Base-by-base conservation (phyloP, 30 jellyfish, hydroid and myxozoan species). In the Aurelia sp. region DNA sequence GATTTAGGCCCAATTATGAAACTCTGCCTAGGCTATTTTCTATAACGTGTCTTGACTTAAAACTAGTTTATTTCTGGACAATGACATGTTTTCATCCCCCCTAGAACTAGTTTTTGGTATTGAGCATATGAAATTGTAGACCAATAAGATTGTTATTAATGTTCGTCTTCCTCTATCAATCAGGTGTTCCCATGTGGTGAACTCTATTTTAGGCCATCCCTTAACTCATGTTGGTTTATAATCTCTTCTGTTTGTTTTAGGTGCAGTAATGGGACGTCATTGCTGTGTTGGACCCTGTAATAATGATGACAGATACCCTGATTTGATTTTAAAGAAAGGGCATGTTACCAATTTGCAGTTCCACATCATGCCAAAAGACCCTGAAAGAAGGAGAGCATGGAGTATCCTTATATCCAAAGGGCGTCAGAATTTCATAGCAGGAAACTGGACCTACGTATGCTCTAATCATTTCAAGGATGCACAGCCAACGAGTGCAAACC, bases 381-480 rank as follows among this genome's bases (percentile, higher is more conserved):
- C 62, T 16, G 63, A 16, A 22, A 53, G n/a, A 53, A 20, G 76
- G 41, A 53, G 53, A 31, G 85, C 41, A 27, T 81, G 91, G 91
- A 66, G 27, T 15, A 81, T 48, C 23, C 23, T 27, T 18, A 87
- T 81, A 16, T 62, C 33, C 33, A 76, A 33, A 59, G 87, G 87
- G 31, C 58, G 87, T 21, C 37, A 71, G 20, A 15, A 81, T 47
- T 81, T 81, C 53, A 13, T n/a, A 16, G 87, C 87, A 17, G 76
- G 64, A 22, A 31, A 31, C 9, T 55, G 60, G 33, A 40, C 87
- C 10, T 13, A 35, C 64, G 64, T 81, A 21, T 67, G 91, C 78
- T 81, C 91, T 35, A 81, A 81, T 84, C 87, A 81, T 66, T 81
- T 68, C 47, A 22, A n/a, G 19, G 76, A 51, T 81, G 91, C 88